Evolutionary conservation across 1,140 invertebrate species (phyloP), one percentile per base, ranked within the genome.

Genomic region (Hermetia illucens): DNA sequence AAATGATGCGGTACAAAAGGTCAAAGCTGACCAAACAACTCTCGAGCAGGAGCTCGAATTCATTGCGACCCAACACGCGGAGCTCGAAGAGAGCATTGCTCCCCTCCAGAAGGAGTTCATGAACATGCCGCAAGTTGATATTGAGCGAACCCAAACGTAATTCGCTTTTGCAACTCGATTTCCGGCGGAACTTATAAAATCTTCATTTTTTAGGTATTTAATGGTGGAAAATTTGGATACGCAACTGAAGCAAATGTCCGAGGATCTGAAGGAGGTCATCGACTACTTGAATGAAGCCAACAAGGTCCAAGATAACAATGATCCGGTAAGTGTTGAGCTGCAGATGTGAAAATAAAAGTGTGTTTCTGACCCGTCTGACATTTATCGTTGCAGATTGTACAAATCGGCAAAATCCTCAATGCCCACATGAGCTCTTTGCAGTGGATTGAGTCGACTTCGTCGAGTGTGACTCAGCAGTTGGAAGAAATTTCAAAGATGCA

Each of bases 391-490:
- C 16, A 8, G 72, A 80, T 93, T 32, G 77, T 85, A 6, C 88
- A 93, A 64, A 88, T 96, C 45, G 79, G 87, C 2, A 83, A 85
- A 47, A 93, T 96, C 46, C 64, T 97, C 0, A 96, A 95, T 62
- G 88, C 90, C 0, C 93, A 97, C 51, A 95, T 94, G 80, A 90
- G 91, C 42, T 91, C 88, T 1, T 68, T 97, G 46, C 87, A 94
- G 47, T 95, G 88, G 87, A 77, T 96, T 21, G 85, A 90, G 55
- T 71, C 78, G 39, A 79, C 77, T 30, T 79, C 79, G 3, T 68
- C 74, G 1, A 63, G 78, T 38, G 73, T 93, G 16, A 79, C 74
- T 32, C 74, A 74, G 15, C 79, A 82, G 52, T 71, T 91, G 25
- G 86, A 92, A 47, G 81, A 87, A 34, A 75, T 92, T 16, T 73